phyloP scores from a whole-genome alignment of 1,140 invertebrate genomes.

The Panagrolaimus sp. region DNA sequence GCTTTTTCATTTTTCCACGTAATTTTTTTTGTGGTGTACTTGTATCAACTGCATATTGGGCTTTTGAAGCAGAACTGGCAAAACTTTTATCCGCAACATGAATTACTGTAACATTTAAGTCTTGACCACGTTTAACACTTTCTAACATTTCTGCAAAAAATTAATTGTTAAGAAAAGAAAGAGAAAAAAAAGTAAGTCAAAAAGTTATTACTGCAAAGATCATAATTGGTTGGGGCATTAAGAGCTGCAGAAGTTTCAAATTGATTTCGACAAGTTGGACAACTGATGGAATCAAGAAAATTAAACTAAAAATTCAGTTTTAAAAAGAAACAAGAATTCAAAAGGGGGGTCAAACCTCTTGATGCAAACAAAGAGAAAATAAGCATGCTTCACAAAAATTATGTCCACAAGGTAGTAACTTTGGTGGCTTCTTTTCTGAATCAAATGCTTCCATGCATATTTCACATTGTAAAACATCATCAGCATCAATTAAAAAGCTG shows the following conservation, averaged over 20 bases:
- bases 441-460: conserved; percentile 39
- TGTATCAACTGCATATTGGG: background rate
- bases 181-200: background rate
- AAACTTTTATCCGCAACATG: conserved; percentile 27
- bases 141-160: conserved; percentile 43
- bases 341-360: conserved; percentile 23
- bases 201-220: conserved; percentile 46
- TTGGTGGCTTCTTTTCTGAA: conserved; percentile 31
- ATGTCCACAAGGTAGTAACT: conserved; percentile 51
- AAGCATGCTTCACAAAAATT: conserved; percentile 50
- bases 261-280: conserved; percentile 40
- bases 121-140: conserved; percentile 20
- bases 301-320: conserved; percentile 35
- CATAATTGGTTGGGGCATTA: conserved; percentile 47
- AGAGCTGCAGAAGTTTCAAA: conserved; percentile 32
- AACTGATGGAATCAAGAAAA: conserved; percentile 45
- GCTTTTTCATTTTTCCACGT: background rate
- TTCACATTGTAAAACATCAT: conserved; percentile 23
- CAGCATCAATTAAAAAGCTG: conserved; percentile 3
- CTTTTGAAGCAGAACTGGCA: background rate
- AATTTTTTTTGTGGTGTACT: background rate
- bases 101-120: conserved; percentile 48
- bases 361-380: conserved; percentile 41
- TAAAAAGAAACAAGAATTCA: too few relatives aligned
- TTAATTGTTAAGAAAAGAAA: background rate